phyloP scores from a whole-genome alignment of 2,797 vertebrate species.

The Galaxias olidus region DNA sequence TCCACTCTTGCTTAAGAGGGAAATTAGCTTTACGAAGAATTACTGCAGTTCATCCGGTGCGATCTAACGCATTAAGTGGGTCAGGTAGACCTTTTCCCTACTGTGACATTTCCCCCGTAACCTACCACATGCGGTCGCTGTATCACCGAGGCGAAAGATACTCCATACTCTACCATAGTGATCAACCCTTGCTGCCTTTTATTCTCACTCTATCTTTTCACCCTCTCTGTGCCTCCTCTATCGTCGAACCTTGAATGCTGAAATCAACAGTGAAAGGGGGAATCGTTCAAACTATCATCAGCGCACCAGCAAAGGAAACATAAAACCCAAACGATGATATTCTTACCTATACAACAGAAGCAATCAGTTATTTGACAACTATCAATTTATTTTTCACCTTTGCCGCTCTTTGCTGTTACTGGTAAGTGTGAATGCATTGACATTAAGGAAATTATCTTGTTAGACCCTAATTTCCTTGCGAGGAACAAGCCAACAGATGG shows the following conservation, averaged over 20 bases:
- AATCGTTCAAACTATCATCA: slow-evolving; percentile 36
- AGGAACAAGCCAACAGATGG: slow-evolving; percentile 34
- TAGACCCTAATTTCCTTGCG: slow-evolving; percentile 7
- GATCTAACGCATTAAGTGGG: background rate
- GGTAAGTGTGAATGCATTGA: slow-evolving; percentile 63
- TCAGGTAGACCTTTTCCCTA: background rate
- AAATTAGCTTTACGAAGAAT: no score
- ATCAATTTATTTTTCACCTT: slow-evolving; percentile 42
- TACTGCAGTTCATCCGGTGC: no score
- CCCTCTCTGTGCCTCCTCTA: slow-evolving; percentile 24
- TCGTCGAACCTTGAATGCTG: slow-evolving; percentile 63
- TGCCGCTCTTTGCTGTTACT: slow-evolving; percentile 60
- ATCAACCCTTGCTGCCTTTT: slow-evolving; percentile 1
- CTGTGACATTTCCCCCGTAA: background rate
- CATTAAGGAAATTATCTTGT: slow-evolving; percentile 10
- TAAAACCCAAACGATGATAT: slow-evolving; percentile 72
- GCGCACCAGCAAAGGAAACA: slow-evolving; percentile 47
- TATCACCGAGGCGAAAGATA: slow-evolving; percentile 21
- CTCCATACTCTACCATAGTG: background rate
- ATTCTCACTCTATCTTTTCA: slow-evolving; percentile 24
- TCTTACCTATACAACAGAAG: slow-evolving; percentile 58
- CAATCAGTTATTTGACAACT: slow-evolving; percentile 72
- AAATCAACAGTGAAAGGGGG: slow-evolving; percentile 46
- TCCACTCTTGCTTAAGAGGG: no score
- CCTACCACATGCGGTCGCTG: slow-evolving; percentile 53